Base-by-base conservation (phyloP, 2,113 vertebrate genomes). In the Orycteropus afer region DNA sequence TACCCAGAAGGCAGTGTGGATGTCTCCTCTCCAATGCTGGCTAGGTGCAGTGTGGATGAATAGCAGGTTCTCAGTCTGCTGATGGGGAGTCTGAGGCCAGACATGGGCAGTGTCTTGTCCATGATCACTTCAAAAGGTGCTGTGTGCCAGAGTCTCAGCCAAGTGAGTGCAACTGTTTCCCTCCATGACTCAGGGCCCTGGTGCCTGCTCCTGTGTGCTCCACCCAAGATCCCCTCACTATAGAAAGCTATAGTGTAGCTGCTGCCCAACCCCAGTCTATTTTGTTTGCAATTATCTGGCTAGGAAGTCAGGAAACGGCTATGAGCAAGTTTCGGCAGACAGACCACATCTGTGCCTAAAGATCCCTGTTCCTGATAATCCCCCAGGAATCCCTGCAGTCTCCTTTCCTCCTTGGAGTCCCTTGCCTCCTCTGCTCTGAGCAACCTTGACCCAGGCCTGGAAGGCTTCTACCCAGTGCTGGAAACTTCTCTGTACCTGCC, bases 321-420 rank as follows among this genome's bases (percentile, higher is more conserved):
- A 10, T 77, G 74, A 95, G 89, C 96, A 97, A 95, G 97, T 97
- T 95, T 97, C 80, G 80, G 94, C 96, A 97, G 96, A 97, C 82
- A 96, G 93, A 86, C 90, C 3, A 14, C 23, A 86, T 92, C 92
- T 97, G 94, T 95, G 96, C 79, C 78, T 69, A 65, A 42, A 97
- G 97, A 95, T 97, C 55, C 12, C 57, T 74, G 69, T 27, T 86
- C 78, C 78, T 45, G 96, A 97, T 96, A 97, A 95, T 89, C 23
- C 78, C 95, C 89, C 18, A 74, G 94, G 96, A 93, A 73, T 92
- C 61, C 49, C 79, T 8, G 22, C 12, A 65, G 49, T 40, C 65
- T 76, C 49, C 0, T 42, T 51, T 77, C 37, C 27, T 89, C 61
- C 67, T 85, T 45, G 57, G 77, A 81, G 29, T 9, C 32, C 86